These are phyloP conservation scores for Jordanella pulchra DNA, from an alignment of 2,797 vertebrate species.

Conservation along the genomic window DNA sequence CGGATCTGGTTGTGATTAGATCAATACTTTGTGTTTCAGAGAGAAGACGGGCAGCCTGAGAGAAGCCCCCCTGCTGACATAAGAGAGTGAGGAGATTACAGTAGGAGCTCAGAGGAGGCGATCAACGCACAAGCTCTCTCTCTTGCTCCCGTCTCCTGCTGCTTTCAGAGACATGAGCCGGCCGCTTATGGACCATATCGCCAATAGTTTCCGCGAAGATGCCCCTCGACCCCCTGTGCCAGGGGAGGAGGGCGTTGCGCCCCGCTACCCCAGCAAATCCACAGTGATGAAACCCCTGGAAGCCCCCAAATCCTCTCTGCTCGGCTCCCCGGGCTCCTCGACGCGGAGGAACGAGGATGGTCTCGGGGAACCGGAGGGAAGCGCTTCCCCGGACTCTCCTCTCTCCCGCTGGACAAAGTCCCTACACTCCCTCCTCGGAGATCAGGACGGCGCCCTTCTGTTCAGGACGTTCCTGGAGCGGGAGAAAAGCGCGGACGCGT, in stretches of 20 bases:
- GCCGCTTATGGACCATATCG: conserved; percentile 85
- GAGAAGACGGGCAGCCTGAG: conserved; percentile 82
- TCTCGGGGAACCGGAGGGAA: conserved; percentile 94
- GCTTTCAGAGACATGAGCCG: conserved; percentile 89
- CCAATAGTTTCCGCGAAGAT: conserved; percentile 96
- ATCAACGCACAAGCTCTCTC: conserved; percentile 51
- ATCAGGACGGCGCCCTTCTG: conserved; percentile 95
- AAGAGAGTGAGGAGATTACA: conserved; percentile 86
- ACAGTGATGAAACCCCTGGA: conserved; percentile 82
- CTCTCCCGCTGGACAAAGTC: conserved; percentile 95
- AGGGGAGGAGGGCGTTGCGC: conserved; percentile 93
- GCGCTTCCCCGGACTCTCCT: conserved; percentile 93
- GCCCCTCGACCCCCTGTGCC: conserved; percentile 95
- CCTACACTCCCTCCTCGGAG: conserved; percentile 91
- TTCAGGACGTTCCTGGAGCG: conserved; percentile 94
- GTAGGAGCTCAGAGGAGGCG: conserved; percentile 77
- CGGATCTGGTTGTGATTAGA: conserved; percentile 95
- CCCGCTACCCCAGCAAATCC: conserved; percentile 81
- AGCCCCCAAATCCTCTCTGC: conserved; percentile 59
- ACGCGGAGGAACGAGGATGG: conserved; percentile 91
- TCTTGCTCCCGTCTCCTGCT: conserved; percentile 50
- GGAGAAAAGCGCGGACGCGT: conserved; percentile 91
- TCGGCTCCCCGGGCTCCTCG: conserved; percentile 72
- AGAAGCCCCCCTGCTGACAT: conserved; percentile 92
- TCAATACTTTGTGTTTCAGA: conserved; percentile 94